Base-by-base conservation (phyloP, 2,113 vertebrate species). In the Talpa occidentalis region DNA sequence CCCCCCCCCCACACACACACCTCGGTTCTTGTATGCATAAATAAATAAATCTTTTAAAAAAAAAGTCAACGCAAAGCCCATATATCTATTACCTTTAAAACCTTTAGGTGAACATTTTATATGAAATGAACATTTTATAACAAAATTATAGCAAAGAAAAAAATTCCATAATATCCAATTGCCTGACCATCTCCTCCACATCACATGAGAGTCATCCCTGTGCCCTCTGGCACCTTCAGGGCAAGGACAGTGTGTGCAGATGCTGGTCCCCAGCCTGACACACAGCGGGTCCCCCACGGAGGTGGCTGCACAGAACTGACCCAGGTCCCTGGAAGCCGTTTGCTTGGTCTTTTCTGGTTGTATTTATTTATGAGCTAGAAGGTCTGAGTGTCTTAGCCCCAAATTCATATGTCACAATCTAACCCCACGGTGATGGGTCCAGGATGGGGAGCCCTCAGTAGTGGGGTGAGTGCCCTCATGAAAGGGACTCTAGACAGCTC, bases 91-190 rank as follows among this genome's bases (percentile, higher is more conserved):
- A n/a, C n/a, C n/a, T n/a, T n/a, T n/a, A n/a, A n/a, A n/a, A n/a
- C n/a, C n/a, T n/a, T n/a, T n/a, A n/a, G n/a, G n/a, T n/a, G n/a
- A n/a, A n/a, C n/a, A n/a, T n/a, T n/a, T n/a, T n/a, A n/a, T n/a
- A n/a, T n/a, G n/a, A 93, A 78, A 30, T n/a, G 2, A 12, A 62
- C 15, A 56, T 62, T 79, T 82, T 93, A 88, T 21, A 73, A 47
- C 15, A 70, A 90, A 81, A 85, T 15, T 60, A 54, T 1, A 12
- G 30, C 49, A 52, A 16, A 52, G 17, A 52, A 59, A 80, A 94
- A 28, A 12, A 37, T 42, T 40, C 64, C 1, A 40, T 77, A 62
- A 77, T 70, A 40, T 37, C 44, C 24, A 88, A 56, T 66, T 74
- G 37, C 44, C 78, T 12, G 11, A 32, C 22, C 35, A 42, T 49